phyloP scores from a whole-genome alignment of 2,113 vertebrate genomes.

The Xiphorhynchus elegans region DNA sequence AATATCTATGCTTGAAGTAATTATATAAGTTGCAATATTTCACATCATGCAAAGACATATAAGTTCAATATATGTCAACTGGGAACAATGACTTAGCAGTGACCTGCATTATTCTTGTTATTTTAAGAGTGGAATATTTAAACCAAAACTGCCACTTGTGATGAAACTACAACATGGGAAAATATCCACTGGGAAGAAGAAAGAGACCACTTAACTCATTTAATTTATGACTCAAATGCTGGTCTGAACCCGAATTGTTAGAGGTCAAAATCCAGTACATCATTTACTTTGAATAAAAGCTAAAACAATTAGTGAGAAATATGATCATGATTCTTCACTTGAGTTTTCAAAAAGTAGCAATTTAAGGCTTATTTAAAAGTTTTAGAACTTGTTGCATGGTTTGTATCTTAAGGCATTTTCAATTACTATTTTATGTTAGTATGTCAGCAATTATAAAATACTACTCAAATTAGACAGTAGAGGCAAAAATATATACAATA shows the following conservation, averaged over 20 bases:
- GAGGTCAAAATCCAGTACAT: constrained; percentile 44
- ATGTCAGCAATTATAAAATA: constrained; percentile 29
- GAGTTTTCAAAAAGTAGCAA: constrained; percentile 17
- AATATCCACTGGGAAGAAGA: constrained; percentile 56
- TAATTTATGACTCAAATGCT: constrained; percentile 55
- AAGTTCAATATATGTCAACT: neutral
- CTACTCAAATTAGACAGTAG: constrained; percentile 3
- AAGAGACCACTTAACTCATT: constrained; percentile 41
- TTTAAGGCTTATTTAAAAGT: constrained; percentile 44
- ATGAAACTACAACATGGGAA: constrained; percentile 36
- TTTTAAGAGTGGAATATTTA: constrained; percentile 44
- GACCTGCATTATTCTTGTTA: constrained; percentile 43
- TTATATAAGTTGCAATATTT: neutral
- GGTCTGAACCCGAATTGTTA: constrained; percentile 41
- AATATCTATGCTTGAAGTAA: neutral
- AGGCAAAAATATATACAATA: constrained; percentile 6
- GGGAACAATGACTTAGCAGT: constrained; percentile 31
- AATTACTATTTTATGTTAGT: constrained; percentile 6
- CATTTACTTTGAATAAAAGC: constrained; percentile 45
- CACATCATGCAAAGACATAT: neutral
- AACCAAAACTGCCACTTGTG: constrained; percentile 31
- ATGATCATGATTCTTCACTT: constrained; percentile 24
- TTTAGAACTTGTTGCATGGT: constrained; percentile 31
- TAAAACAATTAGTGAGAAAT: constrained; percentile 55
- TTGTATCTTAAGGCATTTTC: constrained; percentile 33